Evolutionary conservation across 2,888 invertebrate genomes (phyloP).

Genomic region (Amblyjoppa proteus): DNA sequence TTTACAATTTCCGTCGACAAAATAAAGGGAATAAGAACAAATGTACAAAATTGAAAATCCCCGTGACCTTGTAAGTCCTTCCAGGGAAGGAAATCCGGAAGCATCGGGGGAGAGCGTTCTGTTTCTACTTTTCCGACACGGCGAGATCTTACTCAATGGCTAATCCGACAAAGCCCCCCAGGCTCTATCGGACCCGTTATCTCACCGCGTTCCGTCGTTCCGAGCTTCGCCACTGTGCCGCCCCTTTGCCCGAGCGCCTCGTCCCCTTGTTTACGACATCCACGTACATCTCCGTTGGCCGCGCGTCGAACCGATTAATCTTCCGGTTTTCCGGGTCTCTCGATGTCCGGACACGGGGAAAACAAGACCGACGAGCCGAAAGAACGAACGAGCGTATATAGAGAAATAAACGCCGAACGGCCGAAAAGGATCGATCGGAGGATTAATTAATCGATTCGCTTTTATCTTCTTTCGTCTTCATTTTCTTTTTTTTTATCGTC

Average conservation of each 20-base stretch:
- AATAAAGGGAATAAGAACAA: no score
- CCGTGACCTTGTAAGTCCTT: background rate
- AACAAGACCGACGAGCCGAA: conserved; percentile 22
- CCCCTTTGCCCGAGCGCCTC: conserved; percentile 16
- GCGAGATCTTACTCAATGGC: conserved; percentile 26
- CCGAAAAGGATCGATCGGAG: conserved; percentile 34
- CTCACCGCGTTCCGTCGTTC: background rate
- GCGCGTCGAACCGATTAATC: conserved; percentile 51
- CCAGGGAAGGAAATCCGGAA: background rate
- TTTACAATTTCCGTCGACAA: no score
- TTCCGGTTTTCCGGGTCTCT: conserved; percentile 40
- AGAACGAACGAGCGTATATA: conserved; percentile 23
- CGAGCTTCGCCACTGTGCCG: background rate
- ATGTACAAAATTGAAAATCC: no score
- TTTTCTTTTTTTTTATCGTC: background rate
- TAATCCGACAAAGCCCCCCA: conserved; percentile 49
- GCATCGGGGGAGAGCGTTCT: background rate
- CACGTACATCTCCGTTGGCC: conserved; percentile 29
- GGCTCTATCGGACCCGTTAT: conserved; percentile 15
- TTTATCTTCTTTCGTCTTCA: background rate
- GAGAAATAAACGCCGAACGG: conserved; percentile 40
- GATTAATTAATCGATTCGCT: conserved; percentile 26
- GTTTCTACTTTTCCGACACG: conserved; percentile 21
- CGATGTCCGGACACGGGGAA: conserved; percentile 18
- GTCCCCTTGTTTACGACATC: conserved; percentile 44